Conservation (phyloP, 2,113 vertebrate species). For the Labeo rohita region DNA sequence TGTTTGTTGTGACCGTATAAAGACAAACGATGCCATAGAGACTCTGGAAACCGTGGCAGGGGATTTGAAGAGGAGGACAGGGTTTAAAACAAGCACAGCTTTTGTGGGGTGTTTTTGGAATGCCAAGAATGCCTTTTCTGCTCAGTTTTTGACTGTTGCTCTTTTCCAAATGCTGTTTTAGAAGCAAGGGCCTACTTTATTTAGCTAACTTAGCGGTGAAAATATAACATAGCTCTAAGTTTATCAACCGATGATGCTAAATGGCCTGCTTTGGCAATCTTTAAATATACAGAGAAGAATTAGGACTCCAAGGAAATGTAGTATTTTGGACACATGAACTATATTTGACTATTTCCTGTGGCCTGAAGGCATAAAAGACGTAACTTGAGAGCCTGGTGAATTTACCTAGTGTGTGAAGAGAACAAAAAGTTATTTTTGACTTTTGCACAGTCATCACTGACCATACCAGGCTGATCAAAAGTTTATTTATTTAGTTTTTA, state of each 20-base stretch:
- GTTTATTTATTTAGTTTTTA: not conserved
- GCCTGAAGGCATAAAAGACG: not conserved
- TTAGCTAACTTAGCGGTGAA: constrained; percentile 12
- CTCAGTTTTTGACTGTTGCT: constrained; percentile 14
- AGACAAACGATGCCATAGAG: constrained; percentile 60
- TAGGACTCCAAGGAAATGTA: constrained; percentile 46
- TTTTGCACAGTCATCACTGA: not conserved
- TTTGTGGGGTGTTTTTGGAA: constrained; percentile 42
- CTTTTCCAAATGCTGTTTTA: constrained; percentile 7
- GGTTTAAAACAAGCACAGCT: constrained; percentile 43
- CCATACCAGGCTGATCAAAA: not conserved
- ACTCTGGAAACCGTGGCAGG: constrained; percentile 5
- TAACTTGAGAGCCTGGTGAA: constrained; percentile 11
- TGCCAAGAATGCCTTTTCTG: constrained; percentile 28
- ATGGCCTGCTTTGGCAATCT: constrained; percentile 18
- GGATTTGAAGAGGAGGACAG: not conserved
- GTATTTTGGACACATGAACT: constrained; percentile 52
- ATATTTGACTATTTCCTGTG: constrained; percentile 55
- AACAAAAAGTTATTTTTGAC: not conserved
- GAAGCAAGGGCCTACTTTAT: constrained; percentile 38
- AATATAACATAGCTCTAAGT: not conserved
- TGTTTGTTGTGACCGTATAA: constrained; percentile 63
- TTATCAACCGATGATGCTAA: constrained; percentile 18
- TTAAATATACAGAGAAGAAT: constrained; percentile 47
- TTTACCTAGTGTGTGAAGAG: constrained; percentile 14